Conservation (phyloP, 35 echinoderm and acorn worm genomes). For the Diadema setosum region DNA sequence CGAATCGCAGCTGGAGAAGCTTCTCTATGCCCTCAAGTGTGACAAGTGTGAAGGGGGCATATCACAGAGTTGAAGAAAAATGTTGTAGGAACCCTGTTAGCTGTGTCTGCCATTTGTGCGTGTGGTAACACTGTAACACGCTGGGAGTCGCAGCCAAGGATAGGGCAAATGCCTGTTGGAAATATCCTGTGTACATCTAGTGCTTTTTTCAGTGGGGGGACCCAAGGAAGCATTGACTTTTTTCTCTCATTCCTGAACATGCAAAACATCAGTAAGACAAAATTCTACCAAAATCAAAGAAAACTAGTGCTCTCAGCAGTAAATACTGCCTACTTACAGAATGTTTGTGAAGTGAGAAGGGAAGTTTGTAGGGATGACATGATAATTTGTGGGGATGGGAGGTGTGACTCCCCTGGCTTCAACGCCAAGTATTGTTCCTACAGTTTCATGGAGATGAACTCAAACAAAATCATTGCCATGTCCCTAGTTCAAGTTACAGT, state of each 20-base stretch:
- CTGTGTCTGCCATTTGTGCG: not conserved
- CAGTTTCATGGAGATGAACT: constrained; percentile 36
- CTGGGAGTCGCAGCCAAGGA: not conserved
- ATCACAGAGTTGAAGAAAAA: not conserved
- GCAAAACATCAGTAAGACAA: not conserved
- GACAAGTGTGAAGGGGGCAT: not conserved
- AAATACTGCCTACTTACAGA: not conserved
- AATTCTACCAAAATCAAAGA: not conserved
- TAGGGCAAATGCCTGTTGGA: not conserved
- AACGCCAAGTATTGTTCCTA: constrained; percentile 54
- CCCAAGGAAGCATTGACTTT: not conserved
- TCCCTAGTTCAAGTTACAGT: constrained; percentile 40
- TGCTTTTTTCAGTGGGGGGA: not conserved
- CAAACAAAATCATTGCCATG: constrained; percentile 12
- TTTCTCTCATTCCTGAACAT: not conserved
- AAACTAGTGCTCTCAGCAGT: not conserved
- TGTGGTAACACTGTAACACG: not conserved
- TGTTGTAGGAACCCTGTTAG: not conserved
- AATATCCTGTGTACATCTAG: not conserved
- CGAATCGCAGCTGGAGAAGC: not conserved
- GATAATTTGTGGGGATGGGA: constrained; percentile 24
- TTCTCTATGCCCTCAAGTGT: not conserved
- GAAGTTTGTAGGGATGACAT: not conserved
- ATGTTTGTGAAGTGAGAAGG: not conserved
- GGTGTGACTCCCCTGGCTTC: constrained; percentile 63